Percentiles rank a stretch among this genome's conserved stretches.
Conservation (phyloP, 1,140 invertebrate species). For the Chlorops oryzae region DNA sequence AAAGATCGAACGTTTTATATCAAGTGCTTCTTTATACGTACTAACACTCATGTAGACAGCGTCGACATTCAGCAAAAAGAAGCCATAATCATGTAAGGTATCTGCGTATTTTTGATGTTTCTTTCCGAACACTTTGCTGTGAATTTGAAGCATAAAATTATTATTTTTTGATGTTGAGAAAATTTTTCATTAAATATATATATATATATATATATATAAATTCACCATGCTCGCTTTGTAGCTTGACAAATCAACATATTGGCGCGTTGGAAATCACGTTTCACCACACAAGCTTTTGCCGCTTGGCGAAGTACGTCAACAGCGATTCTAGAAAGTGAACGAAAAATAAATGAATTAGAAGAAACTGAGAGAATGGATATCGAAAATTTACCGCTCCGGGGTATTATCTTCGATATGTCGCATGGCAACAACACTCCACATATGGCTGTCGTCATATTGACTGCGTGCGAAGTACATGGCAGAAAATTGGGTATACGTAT, state of each 20-base stretch:
- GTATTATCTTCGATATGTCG: constrained; percentile 57
- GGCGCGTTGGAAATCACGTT: constrained; percentile 73
- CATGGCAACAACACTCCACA: constrained; percentile 69
- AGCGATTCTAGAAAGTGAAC: constrained; percentile 51
- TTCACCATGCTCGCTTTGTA: constrained; percentile 63
- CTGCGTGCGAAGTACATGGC: constrained; percentile 71
- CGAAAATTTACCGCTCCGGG: constrained; percentile 50
- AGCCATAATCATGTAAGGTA: constrained; percentile 79
- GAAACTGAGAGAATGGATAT: not conserved
- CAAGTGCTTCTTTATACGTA: constrained; percentile 74
- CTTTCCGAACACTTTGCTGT: constrained; percentile 53
- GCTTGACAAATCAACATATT: constrained; percentile 76
- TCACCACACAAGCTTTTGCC: constrained; percentile 80
- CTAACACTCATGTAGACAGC: constrained; percentile 71
- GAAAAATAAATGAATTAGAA: constrained; percentile 4
- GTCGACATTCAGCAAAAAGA: constrained; percentile 86
- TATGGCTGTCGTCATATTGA: constrained; percentile 69
- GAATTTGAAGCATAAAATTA: not conserved
- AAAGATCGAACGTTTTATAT: constrained; percentile 70
- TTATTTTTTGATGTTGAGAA: not conserved
- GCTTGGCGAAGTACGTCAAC: constrained; percentile 77
- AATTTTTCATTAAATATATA: not conserved
- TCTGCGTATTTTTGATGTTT: constrained; percentile 76
- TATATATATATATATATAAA: constrained; percentile 3
- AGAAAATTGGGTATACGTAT: constrained; percentile 73